Conservation (phyloP, 2,888 invertebrate species). For the Drosophila diplacantha region DNA sequence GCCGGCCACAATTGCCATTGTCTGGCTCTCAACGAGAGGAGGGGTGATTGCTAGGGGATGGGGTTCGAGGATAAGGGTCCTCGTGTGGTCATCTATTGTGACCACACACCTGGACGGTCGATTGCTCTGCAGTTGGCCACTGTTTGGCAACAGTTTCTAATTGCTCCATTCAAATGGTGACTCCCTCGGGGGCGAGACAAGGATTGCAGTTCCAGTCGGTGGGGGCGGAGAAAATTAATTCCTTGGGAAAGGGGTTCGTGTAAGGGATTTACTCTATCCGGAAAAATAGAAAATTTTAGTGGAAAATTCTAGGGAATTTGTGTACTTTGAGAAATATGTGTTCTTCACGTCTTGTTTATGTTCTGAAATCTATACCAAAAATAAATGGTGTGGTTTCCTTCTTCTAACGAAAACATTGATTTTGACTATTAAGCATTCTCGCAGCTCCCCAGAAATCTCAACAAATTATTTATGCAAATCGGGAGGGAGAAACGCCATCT, state of each 20-base stretch:
- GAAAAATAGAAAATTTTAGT: not conserved
- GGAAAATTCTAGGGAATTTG: too few species aligned
- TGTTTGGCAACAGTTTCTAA: conserved; percentile 64
- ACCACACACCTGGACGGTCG: conserved; percentile 52
- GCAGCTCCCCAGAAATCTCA: conserved; percentile 12
- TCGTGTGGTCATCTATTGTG: conserved; percentile 42
- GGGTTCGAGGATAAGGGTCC: conserved; percentile 16
- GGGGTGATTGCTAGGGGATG: conserved; percentile 17
- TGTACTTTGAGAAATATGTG: too few species aligned
- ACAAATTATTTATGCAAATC: conserved; percentile 53
- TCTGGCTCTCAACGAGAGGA: conserved; percentile 54
- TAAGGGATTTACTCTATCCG: not conserved
- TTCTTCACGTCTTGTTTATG: too few species aligned
- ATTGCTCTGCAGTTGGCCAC: conserved; percentile 35
- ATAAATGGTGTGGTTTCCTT: not conserved
- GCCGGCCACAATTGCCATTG: conserved; percentile 69
- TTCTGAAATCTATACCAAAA: not conserved
- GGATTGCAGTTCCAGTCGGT: not conserved
- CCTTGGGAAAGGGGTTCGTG: not conserved
- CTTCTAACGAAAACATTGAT: not conserved
- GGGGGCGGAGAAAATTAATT: not conserved
- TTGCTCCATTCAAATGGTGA: conserved; percentile 45
- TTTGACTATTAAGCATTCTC: conserved; percentile 9
- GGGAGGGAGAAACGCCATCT: conserved; percentile 26
- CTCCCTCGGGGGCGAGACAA: conserved; percentile 9